Evolutionary conservation across 2,888 invertebrate genomes (phyloP).

Genomic region (Hirtodrosophila alboralis): DNA sequence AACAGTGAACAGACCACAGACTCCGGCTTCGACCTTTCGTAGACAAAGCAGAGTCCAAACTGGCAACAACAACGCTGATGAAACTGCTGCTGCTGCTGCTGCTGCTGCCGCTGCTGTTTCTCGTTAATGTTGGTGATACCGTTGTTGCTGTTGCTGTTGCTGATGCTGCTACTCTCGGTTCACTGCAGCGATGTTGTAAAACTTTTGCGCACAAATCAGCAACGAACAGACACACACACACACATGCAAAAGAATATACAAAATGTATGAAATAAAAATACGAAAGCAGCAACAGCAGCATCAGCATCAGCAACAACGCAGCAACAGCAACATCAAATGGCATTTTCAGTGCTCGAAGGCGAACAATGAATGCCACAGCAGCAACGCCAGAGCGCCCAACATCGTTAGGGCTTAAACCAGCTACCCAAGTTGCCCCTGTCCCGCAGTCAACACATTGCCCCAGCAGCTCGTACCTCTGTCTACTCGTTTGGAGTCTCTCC

Average conservation of each 20-base stretch:
- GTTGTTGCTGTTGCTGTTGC: slow-evolving; percentile 49
- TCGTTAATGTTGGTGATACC: slow-evolving; percentile 64
- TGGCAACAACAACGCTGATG: slow-evolving; percentile 69
- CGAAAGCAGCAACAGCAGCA: slow-evolving; percentile 51
- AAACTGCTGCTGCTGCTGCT: slow-evolving; percentile 35
- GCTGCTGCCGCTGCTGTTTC: slow-evolving; percentile 53
- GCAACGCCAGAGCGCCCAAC: slow-evolving; percentile 52
- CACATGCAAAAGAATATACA: slow-evolving; percentile 59
- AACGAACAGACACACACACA: slow-evolving; percentile 39
- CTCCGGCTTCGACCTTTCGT: slow-evolving; percentile 77
- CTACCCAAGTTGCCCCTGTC: slow-evolving; percentile 33
- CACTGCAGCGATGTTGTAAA: slow-evolving; percentile 76
- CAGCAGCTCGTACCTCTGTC: slow-evolving; percentile 23
- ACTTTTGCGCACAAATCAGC: slow-evolving; percentile 81
- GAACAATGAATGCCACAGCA: slow-evolving; percentile 76
- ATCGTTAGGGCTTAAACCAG: slow-evolving; percentile 76
- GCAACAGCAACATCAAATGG: slow-evolving; percentile 62
- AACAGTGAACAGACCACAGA: slow-evolving; percentile 53
- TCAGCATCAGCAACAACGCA: slow-evolving; percentile 24
- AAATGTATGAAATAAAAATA: slow-evolving; percentile 70
- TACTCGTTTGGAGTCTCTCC: slow-evolving; percentile 15
- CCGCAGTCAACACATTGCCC: slow-evolving; percentile 15
- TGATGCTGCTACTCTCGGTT: slow-evolving; percentile 56
- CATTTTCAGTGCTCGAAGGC: slow-evolving; percentile 75
- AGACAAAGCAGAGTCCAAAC: slow-evolving; percentile 76